These are phyloP conservation scores for Corydoras maculifer DNA, from an alignment of 2,113 vertebrate species.

Conservation along the genomic window DNA sequence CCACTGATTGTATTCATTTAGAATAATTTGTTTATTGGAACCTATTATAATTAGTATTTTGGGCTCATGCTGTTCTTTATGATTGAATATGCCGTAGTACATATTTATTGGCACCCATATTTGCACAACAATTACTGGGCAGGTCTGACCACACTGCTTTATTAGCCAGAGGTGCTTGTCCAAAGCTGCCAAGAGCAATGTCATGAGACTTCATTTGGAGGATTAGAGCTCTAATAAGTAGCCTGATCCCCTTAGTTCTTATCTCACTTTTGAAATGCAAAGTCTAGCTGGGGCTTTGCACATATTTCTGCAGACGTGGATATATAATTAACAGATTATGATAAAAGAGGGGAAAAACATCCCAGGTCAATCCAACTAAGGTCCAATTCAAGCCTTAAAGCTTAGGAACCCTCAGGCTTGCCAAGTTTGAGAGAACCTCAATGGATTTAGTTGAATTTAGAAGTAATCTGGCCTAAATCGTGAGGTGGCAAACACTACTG, in stretches of 20 bases:
- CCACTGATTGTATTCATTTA: background rate
- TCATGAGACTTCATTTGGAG: slow-evolving; percentile 53
- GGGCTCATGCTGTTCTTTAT: slow-evolving; percentile 6
- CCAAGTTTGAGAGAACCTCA: slow-evolving; percentile 14
- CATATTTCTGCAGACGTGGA: slow-evolving; percentile 42
- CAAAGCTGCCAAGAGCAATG: slow-evolving; percentile 38
- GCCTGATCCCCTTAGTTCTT: slow-evolving; percentile 47
- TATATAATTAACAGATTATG: slow-evolving; percentile 55
- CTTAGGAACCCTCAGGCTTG: slow-evolving; percentile 13
- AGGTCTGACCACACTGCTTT: slow-evolving; percentile 39
- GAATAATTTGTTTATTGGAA: slow-evolving; percentile 1
- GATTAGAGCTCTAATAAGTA: slow-evolving; percentile 56
- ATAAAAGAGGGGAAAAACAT: slow-evolving; percentile 36
- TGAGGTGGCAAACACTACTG: background rate
- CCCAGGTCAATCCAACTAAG: slow-evolving; percentile 24
- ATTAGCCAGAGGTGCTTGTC: slow-evolving; percentile 39
- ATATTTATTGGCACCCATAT: slow-evolving; percentile 25
- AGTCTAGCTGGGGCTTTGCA: slow-evolving; percentile 45
- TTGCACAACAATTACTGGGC: slow-evolving; percentile 17
- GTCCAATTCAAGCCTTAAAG: slow-evolving; percentile 18
- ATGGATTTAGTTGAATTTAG: slow-evolving; percentile 21
- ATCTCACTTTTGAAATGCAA: slow-evolving; percentile 48
- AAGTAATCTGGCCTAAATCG: slow-evolving; percentile 24
- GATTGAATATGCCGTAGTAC: slow-evolving; percentile 8
- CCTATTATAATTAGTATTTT: background rate